Conservation (phyloP, 2,113 vertebrate genomes). For the sheep (Ovis aries) region DNA sequence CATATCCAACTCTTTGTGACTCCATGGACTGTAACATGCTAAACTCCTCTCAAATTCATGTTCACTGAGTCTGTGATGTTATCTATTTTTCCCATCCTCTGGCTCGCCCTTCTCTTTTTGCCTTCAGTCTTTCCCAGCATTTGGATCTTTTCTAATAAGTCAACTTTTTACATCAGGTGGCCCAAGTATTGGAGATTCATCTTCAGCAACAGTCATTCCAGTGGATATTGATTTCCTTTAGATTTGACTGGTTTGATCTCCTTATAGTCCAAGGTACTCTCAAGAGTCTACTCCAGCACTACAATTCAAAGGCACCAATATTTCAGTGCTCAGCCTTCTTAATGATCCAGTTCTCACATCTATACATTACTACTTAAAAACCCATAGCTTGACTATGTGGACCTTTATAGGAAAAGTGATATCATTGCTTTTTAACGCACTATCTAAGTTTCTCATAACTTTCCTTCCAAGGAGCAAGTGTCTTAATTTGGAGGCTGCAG, state of each 20-base stretch:
- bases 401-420: neutral
- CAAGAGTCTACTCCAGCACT: neutral
- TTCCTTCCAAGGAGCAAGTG: neutral
- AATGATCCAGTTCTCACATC: neutral
- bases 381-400: neutral
- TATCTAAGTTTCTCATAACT: neutral
- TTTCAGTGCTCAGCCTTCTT: neutral
- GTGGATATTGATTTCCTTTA: neutral
- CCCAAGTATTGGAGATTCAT: neutral
- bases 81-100: neutral
- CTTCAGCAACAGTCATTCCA: neutral
- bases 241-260: neutral
- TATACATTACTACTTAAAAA: neutral
- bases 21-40: neutral
- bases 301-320: neutral
- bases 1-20: neutral
- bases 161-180: neutral
- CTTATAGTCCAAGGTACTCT: neutral
- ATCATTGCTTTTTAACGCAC: neutral
- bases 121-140: neutral
- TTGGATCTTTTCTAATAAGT: neutral
- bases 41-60: neutral
- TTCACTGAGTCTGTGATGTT: neutral
- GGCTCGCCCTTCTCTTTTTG: neutral
- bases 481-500: neutral